A percentile compares a stretch with the other conserved stretches of the same genome.
Conservation (phyloP, 2,797 vertebrate species). For the Cetoscarus ocellatus region DNA sequence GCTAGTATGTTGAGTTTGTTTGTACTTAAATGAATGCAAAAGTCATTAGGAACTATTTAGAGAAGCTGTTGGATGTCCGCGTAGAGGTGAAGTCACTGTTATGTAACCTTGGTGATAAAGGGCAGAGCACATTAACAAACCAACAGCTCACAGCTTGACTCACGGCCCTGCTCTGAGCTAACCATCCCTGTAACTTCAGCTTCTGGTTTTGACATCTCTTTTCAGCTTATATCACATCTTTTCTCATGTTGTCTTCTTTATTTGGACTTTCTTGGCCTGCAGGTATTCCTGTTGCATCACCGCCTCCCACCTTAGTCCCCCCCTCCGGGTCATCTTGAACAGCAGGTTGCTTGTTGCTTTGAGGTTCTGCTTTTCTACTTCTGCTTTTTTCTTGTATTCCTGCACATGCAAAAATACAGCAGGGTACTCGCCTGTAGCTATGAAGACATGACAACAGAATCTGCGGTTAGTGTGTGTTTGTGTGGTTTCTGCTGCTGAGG, state of each 20-base stretch:
- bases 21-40: slow-evolving; percentile 10
- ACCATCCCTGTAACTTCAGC: not conserved
- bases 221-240: slow-evolving; percentile 16
- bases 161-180: not conserved
- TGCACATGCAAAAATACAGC: not conserved
- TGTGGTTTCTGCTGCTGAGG: slow-evolving; percentile 47
- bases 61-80: slow-evolving; percentile 4
- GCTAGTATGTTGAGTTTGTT: not conserved
- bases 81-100: slow-evolving; percentile 26
- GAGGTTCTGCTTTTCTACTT: slow-evolving; percentile 19
- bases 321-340: slow-evolving; percentile 26
- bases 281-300: slow-evolving; percentile 49
- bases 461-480: slow-evolving; percentile 38
- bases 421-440: slow-evolving; percentile 35
- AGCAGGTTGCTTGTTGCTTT: slow-evolving; percentile 24
- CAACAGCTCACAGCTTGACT: slow-evolving; percentile 16
- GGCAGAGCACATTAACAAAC: slow-evolving; percentile 23
- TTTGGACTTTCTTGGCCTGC: slow-evolving; percentile 32
- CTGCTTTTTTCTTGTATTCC: slow-evolving; percentile 7
- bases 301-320: slow-evolving; percentile 35
- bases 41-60: slow-evolving; percentile 7
- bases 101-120: slow-evolving; percentile 31
- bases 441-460: slow-evolving; percentile 49
- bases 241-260: slow-evolving; percentile 34
- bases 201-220: slow-evolving; percentile 26